Conservation (phyloP, 2,888 invertebrate species). For the Drosophila putrida region DNA sequence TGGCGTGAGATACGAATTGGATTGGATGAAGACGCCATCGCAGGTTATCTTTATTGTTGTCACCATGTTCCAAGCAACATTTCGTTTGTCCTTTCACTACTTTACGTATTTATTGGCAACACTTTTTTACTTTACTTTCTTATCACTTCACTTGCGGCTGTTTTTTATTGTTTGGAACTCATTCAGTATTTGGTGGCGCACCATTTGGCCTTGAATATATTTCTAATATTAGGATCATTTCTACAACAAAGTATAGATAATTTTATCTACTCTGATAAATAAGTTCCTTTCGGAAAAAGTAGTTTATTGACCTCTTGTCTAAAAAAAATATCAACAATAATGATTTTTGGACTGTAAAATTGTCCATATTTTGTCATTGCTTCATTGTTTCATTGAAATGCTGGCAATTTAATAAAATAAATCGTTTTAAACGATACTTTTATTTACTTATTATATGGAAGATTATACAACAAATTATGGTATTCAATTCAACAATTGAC, state of each 20-base stretch:
- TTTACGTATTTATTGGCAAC: constrained; percentile 14
- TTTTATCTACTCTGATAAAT: too few relatives aligned
- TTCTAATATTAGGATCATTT: background rate
- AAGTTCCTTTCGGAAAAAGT: too few relatives aligned
- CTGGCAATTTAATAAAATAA: too few relatives aligned
- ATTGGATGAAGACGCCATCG: constrained; percentile 85
- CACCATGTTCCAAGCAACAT: constrained; percentile 81
- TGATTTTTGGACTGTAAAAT: too few relatives aligned
- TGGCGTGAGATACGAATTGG: constrained; percentile 83
- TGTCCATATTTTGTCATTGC: too few relatives aligned
- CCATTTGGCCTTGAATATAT: background rate
- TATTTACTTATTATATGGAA: background rate
- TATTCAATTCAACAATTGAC: constrained; percentile 10
- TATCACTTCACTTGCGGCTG: background rate
- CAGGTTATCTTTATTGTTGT: constrained; percentile 85
- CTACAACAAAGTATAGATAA: background rate
- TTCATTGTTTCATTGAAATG: too few relatives aligned
- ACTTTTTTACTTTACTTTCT: background rate
- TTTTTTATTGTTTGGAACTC: background rate
- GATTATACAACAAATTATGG: too few relatives aligned
- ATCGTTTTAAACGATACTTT: background rate
- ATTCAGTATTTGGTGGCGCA: constrained; percentile 1
- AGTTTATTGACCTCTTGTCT: too few relatives aligned
- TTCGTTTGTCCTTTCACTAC: constrained; percentile 29
- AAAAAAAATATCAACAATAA: too few relatives aligned